Conservation (phyloP, 2,797 vertebrate species). For the Acropternis orthonyx region DNA sequence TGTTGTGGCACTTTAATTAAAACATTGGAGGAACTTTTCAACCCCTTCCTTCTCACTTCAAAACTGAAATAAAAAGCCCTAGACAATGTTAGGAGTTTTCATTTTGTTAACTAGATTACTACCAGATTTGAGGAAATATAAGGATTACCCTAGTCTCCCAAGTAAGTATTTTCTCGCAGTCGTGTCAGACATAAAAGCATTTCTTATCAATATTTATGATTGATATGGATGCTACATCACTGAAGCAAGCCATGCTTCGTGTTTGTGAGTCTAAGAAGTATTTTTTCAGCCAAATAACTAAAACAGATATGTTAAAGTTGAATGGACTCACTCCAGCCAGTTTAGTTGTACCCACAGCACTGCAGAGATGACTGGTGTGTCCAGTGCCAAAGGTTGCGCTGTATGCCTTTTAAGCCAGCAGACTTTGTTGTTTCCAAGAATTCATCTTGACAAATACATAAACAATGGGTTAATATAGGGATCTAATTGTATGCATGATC, state of each 20-base stretch:
- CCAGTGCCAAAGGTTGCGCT: not conserved
- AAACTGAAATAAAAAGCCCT: not conserved
- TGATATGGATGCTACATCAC: not conserved
- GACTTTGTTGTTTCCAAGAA: not conserved
- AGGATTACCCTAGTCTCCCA: not conserved
- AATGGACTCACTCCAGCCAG: not conserved
- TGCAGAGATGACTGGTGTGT: not conserved
- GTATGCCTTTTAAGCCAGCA: not conserved
- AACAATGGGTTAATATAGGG: not conserved
- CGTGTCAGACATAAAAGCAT: not conserved
- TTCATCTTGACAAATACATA: not conserved
- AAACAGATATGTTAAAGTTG: not conserved
- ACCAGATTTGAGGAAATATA: not conserved
- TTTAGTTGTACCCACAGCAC: not conserved
- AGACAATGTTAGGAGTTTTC: not conserved
- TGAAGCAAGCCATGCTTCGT: not conserved
- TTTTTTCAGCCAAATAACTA: not conserved
- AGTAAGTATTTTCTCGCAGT: not conserved
- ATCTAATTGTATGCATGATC: not conserved
- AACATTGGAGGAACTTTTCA: not conserved
- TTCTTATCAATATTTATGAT: not conserved
- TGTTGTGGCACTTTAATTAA: constrained; percentile 6
- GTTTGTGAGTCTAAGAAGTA: not conserved
- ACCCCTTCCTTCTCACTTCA: not conserved
- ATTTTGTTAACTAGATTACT: not conserved